These are phyloP conservation scores for Drosophila stalkeri DNA, from an alignment of 2,888 invertebrate genomes.

Conservation along the genomic window DNA sequence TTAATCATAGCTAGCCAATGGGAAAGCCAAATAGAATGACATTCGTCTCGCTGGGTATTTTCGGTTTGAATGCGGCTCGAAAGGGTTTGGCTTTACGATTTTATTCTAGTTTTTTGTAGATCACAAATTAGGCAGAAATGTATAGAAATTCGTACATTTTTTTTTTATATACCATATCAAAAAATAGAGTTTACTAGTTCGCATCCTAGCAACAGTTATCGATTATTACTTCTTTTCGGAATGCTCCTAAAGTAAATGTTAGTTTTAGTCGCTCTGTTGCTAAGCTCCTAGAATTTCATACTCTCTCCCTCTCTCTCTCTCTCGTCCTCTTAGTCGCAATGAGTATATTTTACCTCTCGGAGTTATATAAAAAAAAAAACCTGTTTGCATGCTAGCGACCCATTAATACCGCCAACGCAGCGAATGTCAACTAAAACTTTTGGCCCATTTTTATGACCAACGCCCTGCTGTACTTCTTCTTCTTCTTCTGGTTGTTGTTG, in stretches of 20 bases:
- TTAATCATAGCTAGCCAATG: conserved; percentile 1
- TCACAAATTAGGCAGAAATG: no score
- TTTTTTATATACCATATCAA: background rate
- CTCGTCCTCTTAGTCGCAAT: background rate
- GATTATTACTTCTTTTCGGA: background rate
- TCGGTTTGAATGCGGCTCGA: background rate
- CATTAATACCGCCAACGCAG: conserved; percentile 59
- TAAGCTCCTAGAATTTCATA: background rate
- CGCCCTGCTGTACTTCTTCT: conserved; percentile 2
- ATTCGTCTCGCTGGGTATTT: background rate
- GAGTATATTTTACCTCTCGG: conserved; percentile 22
- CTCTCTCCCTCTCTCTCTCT: background rate
- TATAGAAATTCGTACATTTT: background rate
- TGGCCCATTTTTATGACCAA: conserved; percentile 64
- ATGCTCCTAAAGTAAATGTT: background rate
- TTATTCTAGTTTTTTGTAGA: background rate
- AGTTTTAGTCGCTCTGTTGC: background rate
- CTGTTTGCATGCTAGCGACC: conserved; percentile 58
- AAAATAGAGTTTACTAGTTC: background rate
- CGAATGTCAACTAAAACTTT: conserved; percentile 54
- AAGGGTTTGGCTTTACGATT: background rate
- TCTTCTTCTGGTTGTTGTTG: conserved; percentile 10
- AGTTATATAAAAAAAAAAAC: conserved; percentile 17
- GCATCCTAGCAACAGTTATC: background rate
- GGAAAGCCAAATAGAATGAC: background rate